Evolutionary conservation across 2,888 invertebrate genomes (phyloP).

Genomic region (Sinotaia quadrata): DNA sequence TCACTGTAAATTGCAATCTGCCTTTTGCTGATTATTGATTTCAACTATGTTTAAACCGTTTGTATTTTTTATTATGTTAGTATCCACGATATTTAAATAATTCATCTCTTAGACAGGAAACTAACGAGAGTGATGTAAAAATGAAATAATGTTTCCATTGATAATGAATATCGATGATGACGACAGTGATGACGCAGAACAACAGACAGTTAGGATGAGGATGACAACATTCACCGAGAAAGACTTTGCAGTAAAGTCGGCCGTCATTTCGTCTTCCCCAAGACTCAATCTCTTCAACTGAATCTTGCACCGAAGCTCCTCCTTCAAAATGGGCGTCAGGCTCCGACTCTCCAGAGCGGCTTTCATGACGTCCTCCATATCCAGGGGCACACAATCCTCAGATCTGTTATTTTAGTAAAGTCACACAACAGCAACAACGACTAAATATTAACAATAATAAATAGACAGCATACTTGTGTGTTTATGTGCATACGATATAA

Average conservation of each 20-base stretch:
- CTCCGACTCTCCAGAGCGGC: slow-evolving; percentile 12
- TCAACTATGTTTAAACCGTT: too few species aligned
- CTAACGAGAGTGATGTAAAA: too few species aligned
- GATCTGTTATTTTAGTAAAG: not conserved
- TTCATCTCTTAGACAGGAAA: too few species aligned
- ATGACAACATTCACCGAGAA: slow-evolving; percentile 4
- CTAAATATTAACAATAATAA: not conserved
- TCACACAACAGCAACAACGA: not conserved
- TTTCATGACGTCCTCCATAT: slow-evolving; percentile 1
- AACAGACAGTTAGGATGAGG: too few species aligned
- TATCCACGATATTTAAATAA: too few species aligned
- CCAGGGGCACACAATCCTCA: not conserved
- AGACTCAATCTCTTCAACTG: slow-evolving; percentile 19
- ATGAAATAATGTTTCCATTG: too few species aligned
- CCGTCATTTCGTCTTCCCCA: slow-evolving; percentile 21
- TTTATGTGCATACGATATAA: too few species aligned
- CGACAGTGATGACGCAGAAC: too few species aligned
- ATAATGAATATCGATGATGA: too few species aligned
- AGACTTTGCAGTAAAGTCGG: slow-evolving; percentile 11
- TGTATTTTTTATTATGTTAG: too few species aligned
- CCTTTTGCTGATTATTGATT: too few species aligned
- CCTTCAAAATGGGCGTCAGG: slow-evolving; percentile 24
- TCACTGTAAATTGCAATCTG: too few species aligned
- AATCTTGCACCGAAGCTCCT: slow-evolving; percentile 26
- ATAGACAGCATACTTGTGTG: not conserved